These are phyloP conservation scores for Micromussa lordhowensis DNA, from an alignment of 92 coral and sea anemone species.

Conservation along the genomic window DNA sequence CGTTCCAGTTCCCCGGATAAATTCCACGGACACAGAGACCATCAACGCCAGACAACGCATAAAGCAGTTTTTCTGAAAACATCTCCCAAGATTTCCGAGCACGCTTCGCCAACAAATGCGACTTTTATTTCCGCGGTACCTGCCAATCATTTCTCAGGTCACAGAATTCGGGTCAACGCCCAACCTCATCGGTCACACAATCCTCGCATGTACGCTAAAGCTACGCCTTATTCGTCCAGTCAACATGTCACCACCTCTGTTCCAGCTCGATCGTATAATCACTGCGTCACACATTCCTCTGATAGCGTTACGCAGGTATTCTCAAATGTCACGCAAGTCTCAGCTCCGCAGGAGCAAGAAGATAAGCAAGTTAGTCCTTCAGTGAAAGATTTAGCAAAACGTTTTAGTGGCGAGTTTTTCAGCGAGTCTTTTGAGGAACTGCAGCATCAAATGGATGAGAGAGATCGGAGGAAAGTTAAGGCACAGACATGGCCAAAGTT, in stretches of 20 bases:
- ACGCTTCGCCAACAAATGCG: constrained; percentile 10
- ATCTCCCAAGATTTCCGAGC: constrained; percentile 31
- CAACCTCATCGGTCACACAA: constrained; percentile 32
- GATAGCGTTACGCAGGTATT: constrained; percentile 13
- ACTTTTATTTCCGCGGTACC: constrained; percentile 22
- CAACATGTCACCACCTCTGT: constrained; percentile 18
- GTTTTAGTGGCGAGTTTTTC: constrained; percentile 66
- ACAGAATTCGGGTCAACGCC: constrained; percentile 35
- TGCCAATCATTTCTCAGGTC: constrained; percentile 4
- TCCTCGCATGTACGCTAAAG: constrained; percentile 30
- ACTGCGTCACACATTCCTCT: constrained; percentile 27
- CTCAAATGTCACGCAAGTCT: constrained; percentile 34
- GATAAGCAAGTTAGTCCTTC: constrained; percentile 49
- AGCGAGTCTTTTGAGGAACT: constrained; percentile 31
- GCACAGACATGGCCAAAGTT: constrained; percentile 81
- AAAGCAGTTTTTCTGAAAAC: constrained; percentile 21
- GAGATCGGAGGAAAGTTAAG: constrained; percentile 73
- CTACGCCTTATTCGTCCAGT: constrained; percentile 18
- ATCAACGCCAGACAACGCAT: constrained; percentile 24
- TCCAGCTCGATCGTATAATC: constrained; percentile 20
- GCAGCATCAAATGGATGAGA: constrained; percentile 27
- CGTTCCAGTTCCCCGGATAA: constrained; percentile 41
- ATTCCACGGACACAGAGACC: constrained; percentile 11
- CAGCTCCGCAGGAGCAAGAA: constrained; percentile 33
- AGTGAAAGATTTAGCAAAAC: constrained; percentile 80